These are phyloP conservation scores for Pangasius macronema DNA, from an alignment of 2,797 vertebrate genomes.

Conservation along the genomic window DNA sequence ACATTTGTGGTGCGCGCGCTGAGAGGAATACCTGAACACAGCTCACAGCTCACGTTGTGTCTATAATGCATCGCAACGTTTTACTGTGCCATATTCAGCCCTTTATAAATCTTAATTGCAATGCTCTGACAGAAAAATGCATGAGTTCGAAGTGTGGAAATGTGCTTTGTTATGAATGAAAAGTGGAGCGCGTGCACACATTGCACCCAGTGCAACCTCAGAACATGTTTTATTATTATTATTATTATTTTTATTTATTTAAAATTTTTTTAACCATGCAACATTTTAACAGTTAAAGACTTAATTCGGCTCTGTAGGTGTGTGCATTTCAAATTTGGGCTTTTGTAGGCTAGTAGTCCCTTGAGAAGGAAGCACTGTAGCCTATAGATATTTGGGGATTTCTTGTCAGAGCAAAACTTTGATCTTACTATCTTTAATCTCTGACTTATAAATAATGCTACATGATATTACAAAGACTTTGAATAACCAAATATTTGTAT, in stretches of 20 bases:
- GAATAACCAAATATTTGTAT: background rate
- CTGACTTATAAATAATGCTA: slow-evolving; percentile 9
- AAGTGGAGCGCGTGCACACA: background rate
- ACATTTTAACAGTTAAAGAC: background rate
- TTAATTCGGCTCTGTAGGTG: background rate
- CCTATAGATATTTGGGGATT: background rate
- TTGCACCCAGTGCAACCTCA: background rate
- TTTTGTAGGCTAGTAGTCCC: background rate
- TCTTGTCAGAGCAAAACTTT: background rate
- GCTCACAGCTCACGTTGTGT: background rate
- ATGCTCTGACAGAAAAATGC: background rate
- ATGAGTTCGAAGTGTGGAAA: background rate
- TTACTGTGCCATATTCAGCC: no score
- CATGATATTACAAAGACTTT: background rate
- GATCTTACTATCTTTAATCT: slow-evolving; percentile 27
- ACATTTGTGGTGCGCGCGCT: background rate
- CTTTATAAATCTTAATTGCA: background rate
- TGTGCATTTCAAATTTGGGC: background rate
- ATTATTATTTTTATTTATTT: no score
- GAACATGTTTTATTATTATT: no score
- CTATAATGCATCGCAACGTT: background rate
- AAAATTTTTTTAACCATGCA: background rate
- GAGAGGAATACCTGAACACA: background rate
- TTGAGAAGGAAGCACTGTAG: background rate
- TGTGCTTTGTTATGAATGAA: background rate